Base-by-base conservation (phyloP, 2,797 vertebrate species). In the Pseudochaenichthys georgianus region DNA sequence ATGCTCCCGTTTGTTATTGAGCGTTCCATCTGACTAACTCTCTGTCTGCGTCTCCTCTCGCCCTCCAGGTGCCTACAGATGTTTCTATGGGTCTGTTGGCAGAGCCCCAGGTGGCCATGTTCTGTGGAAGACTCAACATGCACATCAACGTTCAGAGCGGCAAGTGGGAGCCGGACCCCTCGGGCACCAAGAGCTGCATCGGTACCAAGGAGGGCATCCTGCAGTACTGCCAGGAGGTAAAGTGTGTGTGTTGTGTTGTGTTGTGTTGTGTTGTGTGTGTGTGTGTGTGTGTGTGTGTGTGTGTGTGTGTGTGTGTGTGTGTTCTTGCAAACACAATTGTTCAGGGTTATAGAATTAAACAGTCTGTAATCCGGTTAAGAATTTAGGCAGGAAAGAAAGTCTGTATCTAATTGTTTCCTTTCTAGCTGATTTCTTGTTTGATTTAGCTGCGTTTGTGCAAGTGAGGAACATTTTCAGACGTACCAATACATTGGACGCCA, bases 81-180 rank as follows among this genome's bases (percentile, higher is more conserved):
- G 93, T 93, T 75, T 93, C 93, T 0, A 92, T 93, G 89, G 93
- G 94, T 66, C 87, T 94, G 78, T 74, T 99, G 81, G 97, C 97
- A 0, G 98, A 99, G 90, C 98, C 98, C 75, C 98, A 99, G 55
- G 96, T 99, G 75, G 98, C 98, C 79, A 99, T 99, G 98, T 98
- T 98, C 87, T 99, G 98, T 50, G 96, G 95, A 31, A 99, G 98
- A 92, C 94, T 98, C 82, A 99, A 99, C 90, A 99, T 99, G 98
- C 98, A 99, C 38, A 95, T 99, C 91, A 97, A 98, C 43, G 96
- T 99, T 83, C 97, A 99, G 94, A 99, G 95, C n/a, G 97, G 98
- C 57, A 98, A 98, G 85, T 99, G 98, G 98, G 97, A 99, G 75
- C 90, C 96, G 0, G 98, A 99, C 91, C 94, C 97, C 59, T 94